Evolutionary conservation across 2,888 invertebrate genomes (phyloP).

Genomic region (Romanomermis culicivorax): DNA sequence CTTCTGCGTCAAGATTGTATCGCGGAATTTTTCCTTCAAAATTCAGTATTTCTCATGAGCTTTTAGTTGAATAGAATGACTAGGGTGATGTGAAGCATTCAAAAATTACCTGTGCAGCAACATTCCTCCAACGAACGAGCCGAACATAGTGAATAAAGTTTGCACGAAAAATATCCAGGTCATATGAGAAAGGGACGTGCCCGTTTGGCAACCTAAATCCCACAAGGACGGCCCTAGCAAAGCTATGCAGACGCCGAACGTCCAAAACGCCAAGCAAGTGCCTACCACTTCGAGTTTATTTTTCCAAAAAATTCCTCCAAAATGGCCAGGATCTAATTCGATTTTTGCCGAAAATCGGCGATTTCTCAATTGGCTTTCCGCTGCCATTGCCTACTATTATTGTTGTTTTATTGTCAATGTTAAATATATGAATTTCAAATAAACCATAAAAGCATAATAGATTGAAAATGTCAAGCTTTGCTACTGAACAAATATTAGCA

Average conservation of each 20-base stretch:
- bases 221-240: constrained; percentile 34
- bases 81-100: too few species aligned
- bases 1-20: too few species aligned
- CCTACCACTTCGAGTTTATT: constrained; percentile 31
- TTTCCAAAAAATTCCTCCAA: constrained; percentile 28
- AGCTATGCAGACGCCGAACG: constrained; percentile 36
- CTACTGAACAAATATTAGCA: too few species aligned
- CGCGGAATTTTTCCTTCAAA: too few species aligned
- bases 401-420: too few species aligned
- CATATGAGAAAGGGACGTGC: constrained; percentile 30
- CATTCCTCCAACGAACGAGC: constrained; percentile 32
- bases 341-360: neutral
- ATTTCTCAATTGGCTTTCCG: neutral
- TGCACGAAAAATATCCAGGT: constrained; percentile 35
- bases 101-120: constrained; percentile 32
- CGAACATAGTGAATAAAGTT: constrained; percentile 32
- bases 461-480: too few species aligned
- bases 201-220: constrained; percentile 34
- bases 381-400: too few species aligned
- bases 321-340: constrained; percentile 18
- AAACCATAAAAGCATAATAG: too few species aligned
- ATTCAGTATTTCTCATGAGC: too few species aligned
- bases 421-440: too few species aligned
- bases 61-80: too few species aligned
- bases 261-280: constrained; percentile 33